Evolutionary conservation across 1,140 invertebrate species (phyloP).

Genomic region (Cataglyphis hispanica): DNA sequence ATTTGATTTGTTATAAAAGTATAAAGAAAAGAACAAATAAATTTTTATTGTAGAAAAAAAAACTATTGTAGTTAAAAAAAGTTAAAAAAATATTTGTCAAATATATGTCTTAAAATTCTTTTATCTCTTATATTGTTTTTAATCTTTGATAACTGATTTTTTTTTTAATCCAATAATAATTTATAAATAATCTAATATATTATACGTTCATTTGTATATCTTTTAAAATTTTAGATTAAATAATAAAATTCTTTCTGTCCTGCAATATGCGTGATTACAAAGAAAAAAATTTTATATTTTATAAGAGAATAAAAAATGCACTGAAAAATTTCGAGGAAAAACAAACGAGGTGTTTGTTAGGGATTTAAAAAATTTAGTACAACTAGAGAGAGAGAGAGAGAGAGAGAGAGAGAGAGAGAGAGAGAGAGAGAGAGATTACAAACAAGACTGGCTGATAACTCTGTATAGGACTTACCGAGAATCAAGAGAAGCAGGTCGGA

Average conservation of each 20-base stretch:
- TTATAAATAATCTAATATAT: background rate
- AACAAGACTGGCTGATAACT: background rate
- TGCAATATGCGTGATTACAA: background rate
- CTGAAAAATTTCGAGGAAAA: background rate
- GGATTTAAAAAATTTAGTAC: background rate
- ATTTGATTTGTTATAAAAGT: background rate
- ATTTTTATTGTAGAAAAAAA: constrained; percentile 4
- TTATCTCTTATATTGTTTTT: background rate
- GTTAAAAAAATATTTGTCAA: background rate
- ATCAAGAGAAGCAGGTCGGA: constrained; percentile 84
- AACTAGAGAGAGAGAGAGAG: background rate
- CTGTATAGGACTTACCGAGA: constrained; percentile 78
- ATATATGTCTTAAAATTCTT: background rate
- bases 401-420: no score
- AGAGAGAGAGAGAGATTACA: background rate
- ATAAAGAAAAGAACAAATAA: background rate
- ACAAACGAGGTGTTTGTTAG: background rate
- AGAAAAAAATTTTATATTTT: background rate
- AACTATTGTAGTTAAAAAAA: no score
- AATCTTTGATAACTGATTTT: background rate
- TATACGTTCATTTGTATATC: background rate
- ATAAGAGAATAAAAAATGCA: constrained; percentile 5
- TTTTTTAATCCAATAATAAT: background rate
- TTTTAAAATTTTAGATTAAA: background rate
- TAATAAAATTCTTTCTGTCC: constrained; percentile 1